phyloP scores from a whole-genome alignment of 2,888 invertebrate genomes.

The Melikaiella ostensackeni region DNA sequence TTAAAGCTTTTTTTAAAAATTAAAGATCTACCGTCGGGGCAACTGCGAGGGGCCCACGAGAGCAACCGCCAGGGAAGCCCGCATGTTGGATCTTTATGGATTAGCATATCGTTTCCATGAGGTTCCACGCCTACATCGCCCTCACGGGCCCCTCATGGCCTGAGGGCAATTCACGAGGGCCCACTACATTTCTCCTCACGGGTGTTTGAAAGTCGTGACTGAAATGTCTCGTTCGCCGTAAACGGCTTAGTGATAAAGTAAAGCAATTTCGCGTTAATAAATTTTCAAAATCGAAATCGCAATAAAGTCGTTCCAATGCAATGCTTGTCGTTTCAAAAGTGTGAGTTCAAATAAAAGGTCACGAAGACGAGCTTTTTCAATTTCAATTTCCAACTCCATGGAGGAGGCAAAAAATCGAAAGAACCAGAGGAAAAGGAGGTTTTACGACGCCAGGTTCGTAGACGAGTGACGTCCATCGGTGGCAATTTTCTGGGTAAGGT shows the following conservation, averaged over 20 bases:
- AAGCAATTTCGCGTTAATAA: background rate
- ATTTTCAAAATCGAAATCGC: background rate
- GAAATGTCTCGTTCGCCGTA: background rate
- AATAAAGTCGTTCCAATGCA: background rate
- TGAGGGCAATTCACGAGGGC: too few relatives aligned
- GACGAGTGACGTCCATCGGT: background rate
- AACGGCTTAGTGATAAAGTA: background rate
- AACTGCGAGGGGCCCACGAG: too few relatives aligned
- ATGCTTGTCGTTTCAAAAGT: too few relatives aligned
- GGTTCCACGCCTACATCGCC: too few relatives aligned
- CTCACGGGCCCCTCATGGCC: too few relatives aligned
- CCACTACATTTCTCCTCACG: too few relatives aligned
- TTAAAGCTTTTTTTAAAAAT: too few relatives aligned
- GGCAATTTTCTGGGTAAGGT: conserved; percentile 2
- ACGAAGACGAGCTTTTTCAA: conserved; percentile 37
- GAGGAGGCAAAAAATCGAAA: background rate
- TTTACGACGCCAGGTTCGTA: background rate
- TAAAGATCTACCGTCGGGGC: too few relatives aligned
- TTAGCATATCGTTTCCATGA: too few relatives aligned
- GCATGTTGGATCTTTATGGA: too few relatives aligned
- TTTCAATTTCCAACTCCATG: conserved; percentile 14
- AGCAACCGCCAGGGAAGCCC: too few relatives aligned
- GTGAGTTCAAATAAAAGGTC: conserved; percentile 42
- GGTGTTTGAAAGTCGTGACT: background rate
- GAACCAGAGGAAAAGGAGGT: background rate